Base-by-base conservation (phyloP, 2,888 invertebrate species). In the Acronicta alni region DNA sequence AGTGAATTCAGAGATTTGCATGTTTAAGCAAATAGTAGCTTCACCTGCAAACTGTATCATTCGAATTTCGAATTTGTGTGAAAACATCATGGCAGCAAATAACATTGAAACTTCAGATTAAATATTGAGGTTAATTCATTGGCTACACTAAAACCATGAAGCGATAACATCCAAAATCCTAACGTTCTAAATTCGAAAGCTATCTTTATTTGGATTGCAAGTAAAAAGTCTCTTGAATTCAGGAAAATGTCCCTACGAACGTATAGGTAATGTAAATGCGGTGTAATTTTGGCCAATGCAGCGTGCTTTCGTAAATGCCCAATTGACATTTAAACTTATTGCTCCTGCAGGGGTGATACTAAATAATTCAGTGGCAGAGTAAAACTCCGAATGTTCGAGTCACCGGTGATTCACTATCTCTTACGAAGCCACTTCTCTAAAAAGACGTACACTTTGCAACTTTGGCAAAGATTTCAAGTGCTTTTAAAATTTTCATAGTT, bases 241-340 rank as follows among this genome's bases (percentile, higher is more conserved):
- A 26, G 17, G 4, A 12, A 35, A 45, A 26, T 30, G 42, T 55
- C 39, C 15, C 15, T 47, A 67, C 42, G 48, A 63, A 56, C 18
- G 53, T 44, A 15, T n/a, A n/a, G n/a, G 18, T 44, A 58, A 58
- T 75, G 58, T 65, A 68, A 75, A 72, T 72, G 42, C 56, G 46
- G 32, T 43, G 44, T 62, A 61, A 55, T 69, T 69, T 41, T 38
- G 23, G 2, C 46, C 47, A 61, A 43, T 58, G 32, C 2, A 8
- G 23, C 20, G 41, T 23, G 23, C 52, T 60, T 70, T 51, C 57
- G 58, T 55, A 72, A 71, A 68, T 68, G 23, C 1, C 43, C 64
- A 74, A 80, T 71, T 67, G 73, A 69, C 60, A 62, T 75, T 71
- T 67, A 51, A 75, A 72, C 52, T 56, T 72, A 73, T 72, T 70